Conservation (phyloP, 2,797 vertebrate genomes). For the Chiloscyllium punctatum region DNA sequence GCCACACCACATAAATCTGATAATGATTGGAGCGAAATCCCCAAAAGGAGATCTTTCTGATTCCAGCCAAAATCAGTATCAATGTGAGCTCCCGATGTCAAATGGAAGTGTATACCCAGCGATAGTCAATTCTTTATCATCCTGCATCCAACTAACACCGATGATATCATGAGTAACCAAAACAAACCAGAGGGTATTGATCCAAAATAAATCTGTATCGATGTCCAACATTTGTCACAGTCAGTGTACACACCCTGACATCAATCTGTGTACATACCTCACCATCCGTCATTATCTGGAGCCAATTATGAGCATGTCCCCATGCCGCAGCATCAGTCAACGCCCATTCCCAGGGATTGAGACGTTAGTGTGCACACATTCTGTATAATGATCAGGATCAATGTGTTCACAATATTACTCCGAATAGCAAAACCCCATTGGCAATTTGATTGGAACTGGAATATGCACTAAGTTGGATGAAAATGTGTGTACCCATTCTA, state of each 20-base stretch:
- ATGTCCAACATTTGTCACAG: too few species aligned
- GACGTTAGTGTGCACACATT: background rate
- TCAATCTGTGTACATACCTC: background rate
- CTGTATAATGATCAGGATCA: background rate
- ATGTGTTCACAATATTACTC: background rate
- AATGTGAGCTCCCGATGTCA: background rate
- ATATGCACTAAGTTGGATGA: background rate
- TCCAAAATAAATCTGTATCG: background rate
- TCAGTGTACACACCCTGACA: background rate
- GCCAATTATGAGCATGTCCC: background rate
- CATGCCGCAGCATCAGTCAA: background rate
- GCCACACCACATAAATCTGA: background rate
- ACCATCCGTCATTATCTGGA: background rate
- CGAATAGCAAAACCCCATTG: background rate
- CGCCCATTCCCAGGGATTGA: background rate
- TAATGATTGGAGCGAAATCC: background rate
- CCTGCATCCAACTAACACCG: background rate
- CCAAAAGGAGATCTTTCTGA: background rate
- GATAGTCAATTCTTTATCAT: background rate
- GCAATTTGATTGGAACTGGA: background rate
- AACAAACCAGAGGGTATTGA: background rate
- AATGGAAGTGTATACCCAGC: background rate
- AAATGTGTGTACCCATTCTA: background rate
- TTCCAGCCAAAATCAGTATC: background rate
- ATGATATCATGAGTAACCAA: background rate